Percentiles rank a stretch among this genome's conserved stretches.
These are phyloP conservation scores for Drosophila sordidula DNA, from an alignment of 2,888 invertebrate species.

Conservation along the genomic window DNA sequence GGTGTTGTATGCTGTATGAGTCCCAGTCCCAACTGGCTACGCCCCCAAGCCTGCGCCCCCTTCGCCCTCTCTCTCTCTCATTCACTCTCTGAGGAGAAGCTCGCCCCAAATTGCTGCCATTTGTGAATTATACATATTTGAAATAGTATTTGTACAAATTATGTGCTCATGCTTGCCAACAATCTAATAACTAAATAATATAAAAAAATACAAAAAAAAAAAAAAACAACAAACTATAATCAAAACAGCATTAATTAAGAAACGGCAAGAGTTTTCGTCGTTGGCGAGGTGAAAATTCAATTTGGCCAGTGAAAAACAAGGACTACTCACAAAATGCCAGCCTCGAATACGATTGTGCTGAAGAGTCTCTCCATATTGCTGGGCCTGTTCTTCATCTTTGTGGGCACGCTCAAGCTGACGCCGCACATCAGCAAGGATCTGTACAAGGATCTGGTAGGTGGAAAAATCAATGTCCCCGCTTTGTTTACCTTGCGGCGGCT, in stretches of 20 bases:
- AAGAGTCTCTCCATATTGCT: slow-evolving; percentile 95
- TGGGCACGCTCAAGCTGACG: slow-evolving; percentile 96
- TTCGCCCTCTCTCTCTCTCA: neutral
- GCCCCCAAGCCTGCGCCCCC: slow-evolving; percentile 15
- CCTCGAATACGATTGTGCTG: slow-evolving; percentile 90
- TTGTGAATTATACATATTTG: slow-evolving; percentile 56
- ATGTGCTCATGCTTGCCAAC: slow-evolving; percentile 33
- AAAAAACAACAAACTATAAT: slow-evolving; percentile 1
- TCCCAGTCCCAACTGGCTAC: slow-evolving; percentile 38
- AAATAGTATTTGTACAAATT: slow-evolving; percentile 32
- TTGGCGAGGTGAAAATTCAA: slow-evolving; percentile 4
- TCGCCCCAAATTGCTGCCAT: slow-evolving; percentile 40
- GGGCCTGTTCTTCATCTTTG: slow-evolving; percentile 97
- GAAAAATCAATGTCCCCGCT: slow-evolving; percentile 34
- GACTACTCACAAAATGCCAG: slow-evolving; percentile 77
- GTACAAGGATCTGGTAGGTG: slow-evolving; percentile 97
- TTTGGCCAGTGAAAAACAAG: slow-evolving; percentile 10
- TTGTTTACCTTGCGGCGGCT: slow-evolving; percentile 31
- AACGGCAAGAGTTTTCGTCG: slow-evolving; percentile 20
- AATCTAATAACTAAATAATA: slow-evolving; percentile 14
- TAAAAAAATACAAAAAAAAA: slow-evolving; percentile 14
- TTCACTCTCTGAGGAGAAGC: slow-evolving; percentile 7
- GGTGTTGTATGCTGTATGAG: slow-evolving; percentile 63
- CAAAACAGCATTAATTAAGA: neutral
- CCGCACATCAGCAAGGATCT: slow-evolving; percentile 97